Evolutionary conservation across 2,888 invertebrate genomes (phyloP), one percentile per base, ranked within the genome.

Genomic region (Phragmatobia fuliginosa): DNA sequence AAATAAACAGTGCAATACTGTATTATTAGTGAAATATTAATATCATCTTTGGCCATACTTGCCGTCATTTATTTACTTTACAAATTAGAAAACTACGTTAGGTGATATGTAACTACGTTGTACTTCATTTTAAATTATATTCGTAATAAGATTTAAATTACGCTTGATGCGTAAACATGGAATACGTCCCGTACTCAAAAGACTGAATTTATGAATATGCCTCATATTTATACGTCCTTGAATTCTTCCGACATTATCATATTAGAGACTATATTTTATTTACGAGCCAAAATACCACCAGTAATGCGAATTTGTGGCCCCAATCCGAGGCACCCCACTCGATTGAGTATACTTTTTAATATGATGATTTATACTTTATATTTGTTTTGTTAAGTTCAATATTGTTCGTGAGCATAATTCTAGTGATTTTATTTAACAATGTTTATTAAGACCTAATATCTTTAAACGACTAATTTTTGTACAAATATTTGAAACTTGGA

Each of bases 151-250:
- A 16, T 28, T 56, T 28, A 28, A 56, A 56, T 56, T 56, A 56
- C 28, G 56, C 56, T 56, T 56, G 56, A 56, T 16, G 56, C 28
- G 56, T 25, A 25, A 56, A 56, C 56, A 56, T 56, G 56, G 56
- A 28, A 56, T 28, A 63, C 31, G 31, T 49, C 45, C 41, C 31
- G 45, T 63, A 63, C 45, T 63, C 33, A 33, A 60, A 60, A 64
- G 21, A 64, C 52, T 52, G 25, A 64, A 52, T 52, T 64, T 64
- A 64, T 64, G 52, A 64, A 64, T 64, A 64, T 52, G n/a, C 36
- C 33, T 52, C 52, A n/a, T 64, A 64, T 64, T 64, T 52, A 32
- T 49, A 52, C 52, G 32, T 64, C 64, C 52, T 21, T 21, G 64
- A 32, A 60, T 32, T n/a, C 28, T 2, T 52, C 11, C 14, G 56